Base-by-base conservation (phyloP, 2,113 vertebrate genomes). In the Merops nubicus region DNA sequence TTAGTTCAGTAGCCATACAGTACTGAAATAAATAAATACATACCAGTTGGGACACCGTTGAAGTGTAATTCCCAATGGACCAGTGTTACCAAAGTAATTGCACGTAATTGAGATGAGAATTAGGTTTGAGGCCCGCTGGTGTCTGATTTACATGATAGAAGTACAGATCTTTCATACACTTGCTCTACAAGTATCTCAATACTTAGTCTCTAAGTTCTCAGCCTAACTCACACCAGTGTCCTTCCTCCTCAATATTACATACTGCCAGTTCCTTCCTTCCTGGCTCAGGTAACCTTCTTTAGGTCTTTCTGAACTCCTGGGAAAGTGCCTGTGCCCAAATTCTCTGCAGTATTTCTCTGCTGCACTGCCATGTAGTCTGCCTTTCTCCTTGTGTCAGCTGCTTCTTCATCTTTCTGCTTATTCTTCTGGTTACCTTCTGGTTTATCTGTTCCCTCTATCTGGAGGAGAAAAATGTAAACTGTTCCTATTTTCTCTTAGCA, bases 381-480 rank as follows among this genome's bases (percentile, higher is more conserved):
- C 40, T 62, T 45, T 72, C 38, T 74, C 38, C 11, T 40, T 62
- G 12, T 75, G 31, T 48, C 40, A 54, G 18, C 22, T 67, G 60
- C 22, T 73, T 10, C 22, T 73, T 9, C 45, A 17, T 67, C 51
- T 42, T 53, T 54, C 21, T 60, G 8, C 21, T 33, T 73, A 60
- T 22, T 84, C 26, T 25, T 56, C 17, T 51, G n/a, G 6, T 48
- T 48, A 65, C 19, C 13, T 42, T 53, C 47, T 50, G 48, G 8
- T 62, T 84, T 62, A 18, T 79, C 38, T 65, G 63, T 68, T 57
- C 28, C 6, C 15, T 38, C 20, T 75, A 7, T 31, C 54, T 68
- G 67, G 23, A 63, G 33, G 23, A 69, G 0, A 0, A 56, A 68
- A 67, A 13, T 1, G 0, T 25, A n/a, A 22, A 11, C 19, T 36